phyloP scores from a whole-genome alignment of 2,888 invertebrate species.

The Yponomeuta sedellus region DNA sequence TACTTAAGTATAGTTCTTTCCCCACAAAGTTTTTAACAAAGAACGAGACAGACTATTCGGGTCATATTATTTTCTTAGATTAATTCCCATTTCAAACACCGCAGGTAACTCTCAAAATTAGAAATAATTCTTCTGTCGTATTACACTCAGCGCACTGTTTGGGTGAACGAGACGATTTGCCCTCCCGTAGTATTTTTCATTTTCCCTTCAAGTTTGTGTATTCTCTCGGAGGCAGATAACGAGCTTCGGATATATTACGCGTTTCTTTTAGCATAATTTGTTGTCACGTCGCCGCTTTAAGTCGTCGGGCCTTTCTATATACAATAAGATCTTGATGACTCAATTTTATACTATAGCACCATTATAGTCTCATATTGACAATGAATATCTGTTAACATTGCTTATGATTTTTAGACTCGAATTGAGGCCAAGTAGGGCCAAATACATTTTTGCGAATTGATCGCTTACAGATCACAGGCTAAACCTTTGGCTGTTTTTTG shows the following conservation, averaged over 20 bases:
- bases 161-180: slow-evolving; percentile 8
- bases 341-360: background rate
- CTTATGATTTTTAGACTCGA: too few relatives aligned
- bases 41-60: too few relatives aligned
- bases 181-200: slow-evolving; percentile 18
- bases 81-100: background rate
- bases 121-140: background rate
- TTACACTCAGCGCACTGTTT: background rate
- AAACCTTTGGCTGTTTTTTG: too few relatives aligned
- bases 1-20: too few relatives aligned
- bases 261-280: slow-evolving; percentile 45
- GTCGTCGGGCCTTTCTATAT: background rate
- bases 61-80: too few relatives aligned
- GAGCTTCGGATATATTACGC: slow-evolving; percentile 34
- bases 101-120: background rate
- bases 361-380: too few relatives aligned
- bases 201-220: slow-evolving; percentile 12
- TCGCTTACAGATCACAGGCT: too few relatives aligned
- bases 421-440: too few relatives aligned
- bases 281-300: slow-evolving; percentile 27
- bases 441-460: too few relatives aligned
- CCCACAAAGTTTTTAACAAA: too few relatives aligned
- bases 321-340: background rate
- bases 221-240: slow-evolving; percentile 35
- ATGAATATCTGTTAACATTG: too few relatives aligned